Conservation (phyloP, 35 echinoderm and acorn worm species). For the Hemicentrotus pulcherrimus region DNA sequence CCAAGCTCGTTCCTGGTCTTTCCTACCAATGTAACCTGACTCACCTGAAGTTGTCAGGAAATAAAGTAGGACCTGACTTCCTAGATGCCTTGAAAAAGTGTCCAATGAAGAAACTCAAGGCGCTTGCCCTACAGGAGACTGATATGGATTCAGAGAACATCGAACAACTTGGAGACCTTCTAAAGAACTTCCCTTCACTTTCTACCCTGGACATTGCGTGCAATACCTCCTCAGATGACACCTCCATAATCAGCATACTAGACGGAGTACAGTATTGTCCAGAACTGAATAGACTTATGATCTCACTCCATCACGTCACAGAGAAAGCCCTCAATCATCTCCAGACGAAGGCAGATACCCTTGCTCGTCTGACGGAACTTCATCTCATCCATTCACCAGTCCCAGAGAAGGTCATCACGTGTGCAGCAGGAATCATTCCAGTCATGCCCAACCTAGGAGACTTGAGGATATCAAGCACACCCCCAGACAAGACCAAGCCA, state of each 20-base stretch:
- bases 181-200: constrained; percentile 11
- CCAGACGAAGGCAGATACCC: neutral
- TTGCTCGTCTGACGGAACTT: constrained; percentile 15
- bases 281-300: neutral
- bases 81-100: constrained; percentile 26
- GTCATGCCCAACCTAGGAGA: constrained; percentile 20
- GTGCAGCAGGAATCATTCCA: constrained; percentile 7
- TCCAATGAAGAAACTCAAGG: constrained; percentile 25
- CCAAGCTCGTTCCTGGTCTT: constrained; percentile 21
- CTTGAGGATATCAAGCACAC: constrained; percentile 44
- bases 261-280: neutral
- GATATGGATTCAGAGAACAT: constrained; percentile 21
- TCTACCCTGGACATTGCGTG: constrained; percentile 32
- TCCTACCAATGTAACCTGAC: constrained; percentile 20
- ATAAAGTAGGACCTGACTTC: constrained; percentile 51
- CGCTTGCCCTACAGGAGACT: constrained; percentile 45
- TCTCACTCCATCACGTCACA: constrained; percentile 50
- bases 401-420: constrained; percentile 48
- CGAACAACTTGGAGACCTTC: constrained; percentile 2
- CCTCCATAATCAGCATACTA: neutral
- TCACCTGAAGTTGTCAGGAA: constrained; percentile 55
- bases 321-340: constrained; percentile 7
- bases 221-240: neutral
- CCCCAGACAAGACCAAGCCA: neutral
- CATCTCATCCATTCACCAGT: constrained; percentile 54